Evolutionary conservation across 2,797 vertebrate genomes (phyloP).

Genomic region (Adrianichthys oophorus): DNA sequence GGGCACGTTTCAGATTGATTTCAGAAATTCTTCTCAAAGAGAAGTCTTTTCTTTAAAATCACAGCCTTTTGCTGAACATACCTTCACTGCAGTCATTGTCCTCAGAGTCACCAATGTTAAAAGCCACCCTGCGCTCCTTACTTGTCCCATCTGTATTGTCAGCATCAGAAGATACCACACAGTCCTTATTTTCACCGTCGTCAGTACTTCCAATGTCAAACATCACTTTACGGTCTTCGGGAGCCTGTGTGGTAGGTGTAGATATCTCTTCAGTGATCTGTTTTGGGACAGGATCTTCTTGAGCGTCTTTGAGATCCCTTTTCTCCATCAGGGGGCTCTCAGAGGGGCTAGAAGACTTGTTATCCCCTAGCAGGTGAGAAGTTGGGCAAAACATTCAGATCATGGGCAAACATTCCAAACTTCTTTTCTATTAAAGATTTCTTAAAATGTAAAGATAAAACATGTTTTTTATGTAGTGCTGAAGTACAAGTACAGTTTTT

Average conservation of each 20-base stretch:
- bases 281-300: slow-evolving; percentile 80
- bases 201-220: slow-evolving; percentile 91
- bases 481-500: too few relatives aligned
- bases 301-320: slow-evolving; percentile 67
- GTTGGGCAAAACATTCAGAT: slow-evolving; percentile 23
- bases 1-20: too few relatives aligned
- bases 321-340: slow-evolving; percentile 95
- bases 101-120: slow-evolving; percentile 30
- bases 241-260: slow-evolving; percentile 21
- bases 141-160: too few relatives aligned
- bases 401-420: slow-evolving; percentile 25
- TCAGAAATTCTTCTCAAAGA: not conserved
- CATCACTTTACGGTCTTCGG: slow-evolving; percentile 84
- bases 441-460: too few relatives aligned
- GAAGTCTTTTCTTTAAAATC: not conserved
- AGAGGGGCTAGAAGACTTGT: slow-evolving; percentile 89
- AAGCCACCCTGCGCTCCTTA: slow-evolving; percentile 73
- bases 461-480: too few relatives aligned
- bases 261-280: slow-evolving; percentile 79
- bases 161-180: too few relatives aligned
- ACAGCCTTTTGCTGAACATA: slow-evolving; percentile 20
- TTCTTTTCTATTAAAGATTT: too few relatives aligned
- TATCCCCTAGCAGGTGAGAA: slow-evolving; percentile 79
- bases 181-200: slow-evolving; percentile 3
- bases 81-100: slow-evolving; percentile 64